Evolutionary conservation across 1,140 invertebrate species (phyloP), one percentile per base, ranked within the genome.

Genomic region (Mamestra configurata): DNA sequence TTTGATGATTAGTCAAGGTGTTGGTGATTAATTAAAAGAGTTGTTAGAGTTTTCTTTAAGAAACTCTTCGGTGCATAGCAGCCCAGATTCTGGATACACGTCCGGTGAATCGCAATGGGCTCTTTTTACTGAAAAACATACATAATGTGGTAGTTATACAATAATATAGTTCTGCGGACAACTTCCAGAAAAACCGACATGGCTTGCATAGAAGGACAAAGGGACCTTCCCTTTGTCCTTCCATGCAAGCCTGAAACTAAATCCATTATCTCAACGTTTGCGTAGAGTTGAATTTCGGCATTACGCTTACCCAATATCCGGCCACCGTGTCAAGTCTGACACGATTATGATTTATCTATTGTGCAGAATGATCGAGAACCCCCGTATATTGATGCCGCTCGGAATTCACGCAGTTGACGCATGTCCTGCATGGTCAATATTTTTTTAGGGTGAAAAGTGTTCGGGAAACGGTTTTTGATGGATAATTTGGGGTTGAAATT

Each of bases 341-440:
- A 40, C 59, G 35, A 64, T 64, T 64, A 64, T 64, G 59, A 64
- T 64, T 64, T 64, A 64, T 64, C 59, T 64, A 64, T 64, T 64
- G 59, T 64, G 59, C 35, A 64, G 40, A 64, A 64, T 64, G 59
- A 64, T 64, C 59, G 59, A 64, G 35, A 64, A n/a, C 59, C 59
- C 59, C 18, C 59, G 35, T 64, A 20, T 64, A 64, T 40, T 64
- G 59, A 37, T 35, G 18, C n/a, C 35, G n/a, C 15, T 37, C 35
- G 59, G 59, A 37, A 37, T 64, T 64, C 10, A 18, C 27, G 20
- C 27, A 20, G 59, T 37, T 64, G 59, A 64, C 31, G 59, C 59
- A 37, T 64, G 59, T 64, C 59, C 53, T 57, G 22, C 10, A 31
- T 64, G n/a, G 59, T 22, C 59, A 37, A 40, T 64, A 64, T 64